Conservation (phyloP, 2,888 invertebrate genomes). For the Caenorhabditis auriculariae region DNA sequence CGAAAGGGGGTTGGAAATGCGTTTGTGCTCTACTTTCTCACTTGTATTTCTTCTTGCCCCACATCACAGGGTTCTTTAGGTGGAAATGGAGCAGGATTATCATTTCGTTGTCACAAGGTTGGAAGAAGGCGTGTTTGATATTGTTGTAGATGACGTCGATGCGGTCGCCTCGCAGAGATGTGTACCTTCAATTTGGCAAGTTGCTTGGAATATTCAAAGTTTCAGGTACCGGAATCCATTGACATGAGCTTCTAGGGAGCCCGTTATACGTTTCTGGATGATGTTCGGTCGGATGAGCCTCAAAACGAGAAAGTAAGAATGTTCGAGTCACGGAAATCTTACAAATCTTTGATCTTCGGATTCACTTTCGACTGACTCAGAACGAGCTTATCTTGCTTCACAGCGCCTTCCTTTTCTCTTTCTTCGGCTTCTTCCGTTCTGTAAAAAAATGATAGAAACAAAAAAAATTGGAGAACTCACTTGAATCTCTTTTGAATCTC, state of each 20-base stretch:
- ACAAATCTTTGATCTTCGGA: conserved; percentile 73
- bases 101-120: conserved; percentile 93
- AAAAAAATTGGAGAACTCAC: conserved; percentile 28
- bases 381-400: conserved; percentile 93
- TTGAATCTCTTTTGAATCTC: conserved; percentile 98
- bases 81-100: conserved; percentile 98
- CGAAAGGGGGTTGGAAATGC: background rate
- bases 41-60: conserved; percentile 94
- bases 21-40: too few relatives aligned
- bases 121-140: conserved; percentile 96
- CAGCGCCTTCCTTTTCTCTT: conserved; percentile 92
- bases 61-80: conserved; percentile 97
- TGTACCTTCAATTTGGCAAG: conserved; percentile 74
- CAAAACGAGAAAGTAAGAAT: conserved; percentile 68
- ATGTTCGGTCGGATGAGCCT: conserved; percentile 95
- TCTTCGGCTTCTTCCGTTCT: conserved; percentile 92
- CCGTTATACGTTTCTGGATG: conserved; percentile 73
- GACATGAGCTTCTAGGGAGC: conserved; percentile 87
- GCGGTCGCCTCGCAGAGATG: conserved; percentile 98
- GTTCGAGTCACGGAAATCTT: conserved; percentile 3
- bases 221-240: conserved; percentile 68
- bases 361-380: conserved; percentile 83
- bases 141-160: conserved; percentile 99
- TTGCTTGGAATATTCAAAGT: background rate
- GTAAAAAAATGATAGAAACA: background rate